phyloP scores from a whole-genome alignment of 2,113 vertebrate species.

The Eubucco bourcierii region DNA sequence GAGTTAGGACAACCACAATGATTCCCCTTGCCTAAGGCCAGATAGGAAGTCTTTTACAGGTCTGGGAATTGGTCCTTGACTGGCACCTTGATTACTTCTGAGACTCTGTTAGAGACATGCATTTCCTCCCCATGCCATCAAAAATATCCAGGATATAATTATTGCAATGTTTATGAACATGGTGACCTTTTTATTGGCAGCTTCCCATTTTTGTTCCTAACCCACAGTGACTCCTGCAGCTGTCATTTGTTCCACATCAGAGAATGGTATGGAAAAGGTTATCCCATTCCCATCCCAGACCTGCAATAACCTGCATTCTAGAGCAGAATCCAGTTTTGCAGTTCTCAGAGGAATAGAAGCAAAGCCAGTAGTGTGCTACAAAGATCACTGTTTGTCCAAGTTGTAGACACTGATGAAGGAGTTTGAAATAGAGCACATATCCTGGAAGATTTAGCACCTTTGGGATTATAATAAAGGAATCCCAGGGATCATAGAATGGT shows the following conservation, averaged over 20 bases:
- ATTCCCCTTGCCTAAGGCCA: background rate
- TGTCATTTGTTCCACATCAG: background rate
- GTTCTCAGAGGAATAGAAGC: constrained; percentile 35
- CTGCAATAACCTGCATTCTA: constrained; percentile 17
- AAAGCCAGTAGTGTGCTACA: background rate
- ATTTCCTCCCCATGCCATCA: background rate
- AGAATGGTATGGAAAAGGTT: background rate
- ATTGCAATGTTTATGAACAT: background rate
- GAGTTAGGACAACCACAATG: background rate
- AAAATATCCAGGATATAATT: background rate
- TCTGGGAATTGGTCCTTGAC: background rate
- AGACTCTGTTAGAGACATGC: background rate
- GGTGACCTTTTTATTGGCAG: background rate
- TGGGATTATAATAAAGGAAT: background rate
- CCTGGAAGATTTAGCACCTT: constrained; percentile 31
- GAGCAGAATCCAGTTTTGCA: constrained; percentile 26
- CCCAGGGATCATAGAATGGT: no score
- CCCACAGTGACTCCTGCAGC: background rate
- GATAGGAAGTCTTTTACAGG: background rate
- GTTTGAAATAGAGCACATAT: constrained; percentile 35
- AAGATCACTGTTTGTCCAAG: constrained; percentile 36
- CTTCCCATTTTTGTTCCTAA: background rate
- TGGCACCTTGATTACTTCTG: background rate
- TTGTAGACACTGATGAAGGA: background rate
- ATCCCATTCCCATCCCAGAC: background rate